Evolutionary conservation across 2,113 vertebrate species (phyloP), one percentile per base, ranked within the genome.

Genomic region (Melanocharis versteri): DNA sequence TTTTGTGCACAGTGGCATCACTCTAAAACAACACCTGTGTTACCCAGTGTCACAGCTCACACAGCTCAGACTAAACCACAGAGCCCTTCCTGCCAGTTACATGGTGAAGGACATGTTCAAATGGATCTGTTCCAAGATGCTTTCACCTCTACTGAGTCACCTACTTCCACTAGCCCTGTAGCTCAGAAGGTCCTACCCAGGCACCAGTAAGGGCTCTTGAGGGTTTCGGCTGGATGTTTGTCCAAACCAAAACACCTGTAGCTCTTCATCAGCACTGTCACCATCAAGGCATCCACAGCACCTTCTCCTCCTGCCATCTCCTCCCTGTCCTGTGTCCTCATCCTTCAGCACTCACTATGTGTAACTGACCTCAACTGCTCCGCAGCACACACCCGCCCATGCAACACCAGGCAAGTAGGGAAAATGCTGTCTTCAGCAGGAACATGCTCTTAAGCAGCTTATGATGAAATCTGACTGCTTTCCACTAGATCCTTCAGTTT

Each of bases 191-290:
- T 75, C 35, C 35, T 50, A 37, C 4, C 21, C 30, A 17, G 17
- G 30, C 24, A n/a, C 1, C 0, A 0, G 8, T 7, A 17, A 81
- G 33, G 53, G 54, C 39, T 45, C 35, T 8, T 1, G 8, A 64
- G 56, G 13, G 37, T 54, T 92, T 53, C 54, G 42, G 14, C 1
- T 33, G 71, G 42, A 33, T 30, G 10, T 27, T 5, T 64, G 19
- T 24, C 48, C 30, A 62, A 76, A 17, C 1, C 13, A 3, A 58
- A 93, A 47, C 40, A 35, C 3, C 2, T 1, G 1, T 1, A 60
- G 76, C 26, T 64, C 51, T 64, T 39, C 60, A 45, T 7, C 54
- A 61, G 64, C 24, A 27, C 28, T 17, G 26, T 10, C 35, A 17
- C 45, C 26, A 24, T 3, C 19, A 6, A 14, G 1, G 50, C 40